Base-by-base conservation (phyloP, 2,888 invertebrate species). In the Torymus aiolomorphi region DNA sequence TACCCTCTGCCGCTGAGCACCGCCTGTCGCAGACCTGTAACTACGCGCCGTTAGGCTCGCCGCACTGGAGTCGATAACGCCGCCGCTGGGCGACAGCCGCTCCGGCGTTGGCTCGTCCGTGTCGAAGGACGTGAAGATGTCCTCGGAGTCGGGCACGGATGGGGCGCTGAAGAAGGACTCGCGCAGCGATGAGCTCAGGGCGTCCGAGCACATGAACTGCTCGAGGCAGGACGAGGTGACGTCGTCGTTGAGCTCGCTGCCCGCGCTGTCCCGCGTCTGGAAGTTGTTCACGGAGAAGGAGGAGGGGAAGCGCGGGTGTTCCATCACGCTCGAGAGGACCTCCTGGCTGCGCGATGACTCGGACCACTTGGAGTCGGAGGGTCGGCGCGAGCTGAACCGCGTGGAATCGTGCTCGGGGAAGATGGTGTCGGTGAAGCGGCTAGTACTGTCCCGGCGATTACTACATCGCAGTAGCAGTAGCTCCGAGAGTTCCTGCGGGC, bases 291-390 rank as follows among this genome's bases (percentile, higher is more conserved):
- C 89, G 62, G 89, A 89, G 61, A 87, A 88, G 0, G 89, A 89
- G 2, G 87, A 88, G 0, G 89, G 89, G 12, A 89, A 87, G 14
- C 83, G 81, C 2, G 75, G 72, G 49, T 87, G 86, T 16, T 87
- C 87, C 2, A 83, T 83, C 0, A 87, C 83, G 63, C 82, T 88
- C 0, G 89, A 86, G 1, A 89, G 82, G 5, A 89, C 67, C 75
- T 90, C 89, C 42, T 90, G 89, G 57, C 89, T 89, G 49, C 89
- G 84, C 0, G 89, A 90, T 0, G 89, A 88, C 65, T 90, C 89
- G 12, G 89, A 90, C 89, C 89, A 89, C 13, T 86, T 86, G 0
- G 89, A 88, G 61, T 89, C 89, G 0, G 89, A 89, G 2, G 89
- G 88, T 56, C 89, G 83, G 42, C 89, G 82, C 0, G 89, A 89